Base-by-base conservation (phyloP, 2,797 vertebrate genomes). In the Cossypha caffra region DNA sequence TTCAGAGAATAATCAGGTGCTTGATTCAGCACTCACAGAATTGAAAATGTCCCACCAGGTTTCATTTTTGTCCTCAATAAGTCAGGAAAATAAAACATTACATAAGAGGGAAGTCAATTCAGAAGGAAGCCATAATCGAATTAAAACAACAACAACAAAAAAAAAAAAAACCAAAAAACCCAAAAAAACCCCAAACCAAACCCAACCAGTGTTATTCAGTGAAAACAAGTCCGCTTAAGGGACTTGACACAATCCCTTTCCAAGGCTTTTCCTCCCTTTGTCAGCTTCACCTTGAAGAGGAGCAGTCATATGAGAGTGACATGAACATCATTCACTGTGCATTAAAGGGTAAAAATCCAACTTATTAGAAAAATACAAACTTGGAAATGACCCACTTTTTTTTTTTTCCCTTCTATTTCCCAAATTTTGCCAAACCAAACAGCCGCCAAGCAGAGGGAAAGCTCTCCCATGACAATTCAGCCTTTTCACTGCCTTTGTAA, bases 21-120 rank as follows among this genome's bases (percentile, higher is more conserved):
- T 26, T 28, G 43, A 69, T 51, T 82, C 29, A 37, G 42, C 6
- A 0, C 23, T 55, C 45, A 6, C 0, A 0, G 12, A 29, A 31
- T 35, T 75, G 24, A 72, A 57, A 77, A 74, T 6, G 3, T 29
- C 19, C 33, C 25, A 62, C 10, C 45, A 79, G 17, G 24, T 59
- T 92, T 71, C 26, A 16, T 8, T 18, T 29, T n/a, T 20, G 9
- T 29, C 16, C 35, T 61, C 50, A 75, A 19, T 4, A 55, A 20
- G 28, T 48, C 48, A 80, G 81, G 61, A 77, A 79, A 88, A 86
- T 5, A 66, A 62, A 21, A 42, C 3, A 18, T 26, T 54, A 20
- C 6, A 17, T 11, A 21, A 66, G 42, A 12, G 10, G 6, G 9
- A 47, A 71, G 51, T 45, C 31, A 37, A 45, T 45, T 72, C 38